Evolutionary conservation across 1,140 invertebrate genomes (phyloP).

Genomic region (Brachystomella parvula): DNA sequence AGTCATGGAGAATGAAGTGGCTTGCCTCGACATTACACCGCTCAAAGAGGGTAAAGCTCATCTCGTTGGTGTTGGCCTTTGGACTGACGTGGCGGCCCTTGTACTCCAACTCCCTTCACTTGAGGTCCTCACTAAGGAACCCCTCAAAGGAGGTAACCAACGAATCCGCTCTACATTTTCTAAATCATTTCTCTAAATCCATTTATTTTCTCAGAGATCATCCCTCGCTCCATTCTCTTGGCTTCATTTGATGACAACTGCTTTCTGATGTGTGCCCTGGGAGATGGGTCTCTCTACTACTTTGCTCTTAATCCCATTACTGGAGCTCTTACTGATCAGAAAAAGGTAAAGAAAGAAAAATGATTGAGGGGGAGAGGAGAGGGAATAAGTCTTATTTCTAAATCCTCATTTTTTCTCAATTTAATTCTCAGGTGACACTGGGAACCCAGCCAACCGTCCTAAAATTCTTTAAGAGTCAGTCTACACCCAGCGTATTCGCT

Average conservation of each 20-base stretch:
- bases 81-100: conserved; percentile 92
- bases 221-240: conserved; percentile 89
- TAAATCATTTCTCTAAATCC: conserved; percentile 18
- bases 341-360: conserved; percentile 53
- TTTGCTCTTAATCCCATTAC: conserved; percentile 70
- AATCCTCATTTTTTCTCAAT: too few relatives aligned
- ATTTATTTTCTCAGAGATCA: conserved; percentile 63
- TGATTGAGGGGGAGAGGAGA: background rate
- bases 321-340: conserved; percentile 68
- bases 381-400: background rate
- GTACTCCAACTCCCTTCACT: conserved; percentile 71
- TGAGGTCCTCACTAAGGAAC: conserved; percentile 71
- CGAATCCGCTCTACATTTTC: background rate
- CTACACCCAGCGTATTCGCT: conserved; percentile 95
- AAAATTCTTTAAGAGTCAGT: conserved; percentile 79
- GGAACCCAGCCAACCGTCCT: conserved; percentile 95
- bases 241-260: conserved; percentile 86
- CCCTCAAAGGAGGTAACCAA: conserved; percentile 66
- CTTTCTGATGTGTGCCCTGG: conserved; percentile 85
- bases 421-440: conserved; percentile 60
- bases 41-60: conserved; percentile 56
- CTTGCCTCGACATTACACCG: conserved; percentile 90
- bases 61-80: conserved; percentile 84
- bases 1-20: conserved; percentile 83
- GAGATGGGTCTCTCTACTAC: conserved; percentile 97